Evolutionary conservation across 2,797 vertebrate genomes (phyloP).

Genomic region (Halcyon badia): DNA sequence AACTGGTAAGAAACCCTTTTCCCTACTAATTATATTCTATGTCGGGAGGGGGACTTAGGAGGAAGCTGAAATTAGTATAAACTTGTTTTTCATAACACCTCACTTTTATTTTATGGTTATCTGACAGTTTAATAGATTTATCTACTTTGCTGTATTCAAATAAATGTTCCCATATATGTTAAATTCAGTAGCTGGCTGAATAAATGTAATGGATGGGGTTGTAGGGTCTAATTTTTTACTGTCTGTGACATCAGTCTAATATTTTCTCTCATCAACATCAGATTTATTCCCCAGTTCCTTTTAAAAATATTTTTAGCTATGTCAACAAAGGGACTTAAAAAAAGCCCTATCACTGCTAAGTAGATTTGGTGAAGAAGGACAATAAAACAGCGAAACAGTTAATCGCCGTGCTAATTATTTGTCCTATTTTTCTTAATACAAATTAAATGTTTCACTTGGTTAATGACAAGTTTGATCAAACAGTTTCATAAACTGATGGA

Average conservation of each 20-base stretch:
- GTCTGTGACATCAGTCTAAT: not conserved
- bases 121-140: not conserved
- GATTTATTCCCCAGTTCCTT: slow-evolving; percentile 65
- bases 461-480: slow-evolving; percentile 88
- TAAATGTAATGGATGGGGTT: not conserved
- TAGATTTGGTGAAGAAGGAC: slow-evolving; percentile 79
- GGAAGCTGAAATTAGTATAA: not conserved
- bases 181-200: not conserved
- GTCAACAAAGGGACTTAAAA: slow-evolving; percentile 67
- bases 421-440: slow-evolving; percentile 86
- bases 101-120: not conserved
- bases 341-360: slow-evolving; percentile 79
- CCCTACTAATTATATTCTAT: not conserved
- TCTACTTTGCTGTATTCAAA: not conserved
- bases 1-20: slow-evolving; percentile 20
- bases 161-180: not conserved
- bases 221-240: slow-evolving; percentile 1
- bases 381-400: slow-evolving; percentile 79
- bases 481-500: slow-evolving; percentile 87
- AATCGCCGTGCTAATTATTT: slow-evolving; percentile 85
- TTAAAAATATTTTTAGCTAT: slow-evolving; percentile 74
- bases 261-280: slow-evolving; percentile 63
- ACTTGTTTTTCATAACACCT: not conserved
- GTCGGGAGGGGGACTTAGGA: not conserved
- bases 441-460: slow-evolving; percentile 87